Conservation (phyloP, 1,140 invertebrate species). For the Augochlora pura region DNA sequence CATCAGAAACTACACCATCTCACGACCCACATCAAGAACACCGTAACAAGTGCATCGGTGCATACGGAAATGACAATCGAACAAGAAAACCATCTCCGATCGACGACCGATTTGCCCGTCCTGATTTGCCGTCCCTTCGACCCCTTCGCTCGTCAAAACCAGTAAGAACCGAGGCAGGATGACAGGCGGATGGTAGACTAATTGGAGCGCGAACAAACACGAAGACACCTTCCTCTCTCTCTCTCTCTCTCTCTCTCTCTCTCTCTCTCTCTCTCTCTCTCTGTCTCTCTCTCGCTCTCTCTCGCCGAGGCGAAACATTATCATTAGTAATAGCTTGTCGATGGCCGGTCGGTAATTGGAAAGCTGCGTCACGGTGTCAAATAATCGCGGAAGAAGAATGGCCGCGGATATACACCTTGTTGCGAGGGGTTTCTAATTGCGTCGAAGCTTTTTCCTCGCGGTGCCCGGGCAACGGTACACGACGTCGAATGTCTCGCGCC, state of each 20-base stretch:
- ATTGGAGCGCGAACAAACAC: slow-evolving; percentile 5
- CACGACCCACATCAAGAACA: no score
- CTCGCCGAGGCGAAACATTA: background rate
- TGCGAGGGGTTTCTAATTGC: background rate
- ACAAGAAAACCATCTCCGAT: background rate
- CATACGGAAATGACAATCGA: no score
- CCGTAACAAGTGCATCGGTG: no score
- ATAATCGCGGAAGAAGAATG: background rate
- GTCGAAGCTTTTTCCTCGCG: background rate
- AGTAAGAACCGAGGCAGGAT: background rate
- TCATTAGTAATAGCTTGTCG: background rate
- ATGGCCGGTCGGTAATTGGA: background rate
- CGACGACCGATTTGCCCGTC: background rate
- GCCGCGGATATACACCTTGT: background rate
- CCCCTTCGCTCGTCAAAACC: background rate
- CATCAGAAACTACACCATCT: no score
- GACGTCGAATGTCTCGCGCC: background rate
- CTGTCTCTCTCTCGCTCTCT: no score
- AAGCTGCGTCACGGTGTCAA: background rate
- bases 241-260: background rate
- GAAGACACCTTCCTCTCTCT: background rate
- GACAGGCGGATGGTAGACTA: slow-evolving; percentile 2
- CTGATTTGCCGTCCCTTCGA: background rate
- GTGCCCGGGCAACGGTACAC: background rate
- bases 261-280: no score